Percentiles rank a stretch among this genome's conserved stretches.
phyloP scores from a whole-genome alignment of 2,113 vertebrate species.

The Kryptolebias marmoratus region DNA sequence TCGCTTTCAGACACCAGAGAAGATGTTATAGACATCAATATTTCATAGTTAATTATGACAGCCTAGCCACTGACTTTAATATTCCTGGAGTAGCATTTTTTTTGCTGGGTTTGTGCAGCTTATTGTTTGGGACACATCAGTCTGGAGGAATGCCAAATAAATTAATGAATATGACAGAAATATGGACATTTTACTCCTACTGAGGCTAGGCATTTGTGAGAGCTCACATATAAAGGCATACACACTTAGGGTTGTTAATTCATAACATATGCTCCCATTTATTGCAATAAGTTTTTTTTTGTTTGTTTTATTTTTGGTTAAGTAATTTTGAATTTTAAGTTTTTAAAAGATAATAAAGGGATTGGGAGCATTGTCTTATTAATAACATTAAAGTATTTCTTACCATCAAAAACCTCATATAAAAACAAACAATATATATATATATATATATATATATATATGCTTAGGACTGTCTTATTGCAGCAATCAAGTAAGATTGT shows the following conservation, averaged over 20 bases:
- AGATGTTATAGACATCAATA: conserved; percentile 78
- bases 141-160: conserved; percentile 43
- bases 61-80: conserved; percentile 72
- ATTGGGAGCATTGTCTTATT: no score
- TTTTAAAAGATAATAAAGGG: no score
- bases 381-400: no score
- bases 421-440: no score
- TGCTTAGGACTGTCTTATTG: no score
- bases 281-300: not conserved
- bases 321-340: not conserved
- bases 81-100: conserved; percentile 54
- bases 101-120: conserved; percentile 32
- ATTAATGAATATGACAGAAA: conserved; percentile 59
- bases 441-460: no score
- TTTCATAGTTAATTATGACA: conserved; percentile 81
- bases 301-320: not conserved
- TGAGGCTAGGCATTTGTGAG: not conserved
- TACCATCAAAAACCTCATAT: no score
- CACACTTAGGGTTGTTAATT: not conserved
- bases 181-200: conserved; percentile 22
- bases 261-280: not conserved
- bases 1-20: conserved; percentile 60
- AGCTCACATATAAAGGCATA: not conserved
- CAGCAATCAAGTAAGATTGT: no score
- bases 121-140: conserved; percentile 59